phyloP scores from a whole-genome alignment of 2,888 invertebrate species.

The Andrena dorsata region DNA sequence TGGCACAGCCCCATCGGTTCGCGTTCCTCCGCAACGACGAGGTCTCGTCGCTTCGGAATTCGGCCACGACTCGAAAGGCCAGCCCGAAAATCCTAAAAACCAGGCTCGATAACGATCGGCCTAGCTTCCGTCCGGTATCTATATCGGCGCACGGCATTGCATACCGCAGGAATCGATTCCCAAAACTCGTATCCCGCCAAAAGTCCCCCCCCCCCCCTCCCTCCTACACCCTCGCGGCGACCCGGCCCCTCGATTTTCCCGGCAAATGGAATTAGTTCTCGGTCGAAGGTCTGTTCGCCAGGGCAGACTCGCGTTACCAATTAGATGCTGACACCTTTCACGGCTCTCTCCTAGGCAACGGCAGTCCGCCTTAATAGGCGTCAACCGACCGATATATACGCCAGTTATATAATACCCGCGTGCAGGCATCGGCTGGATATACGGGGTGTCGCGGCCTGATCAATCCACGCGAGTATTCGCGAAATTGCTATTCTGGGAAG shows the following conservation, averaged over 20 bases:
- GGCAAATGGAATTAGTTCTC: conserved; percentile 61
- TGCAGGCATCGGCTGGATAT: neutral
- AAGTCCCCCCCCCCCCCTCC: conserved; percentile 16
- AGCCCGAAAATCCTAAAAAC: conserved; percentile 36
- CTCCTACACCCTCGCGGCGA: neutral
- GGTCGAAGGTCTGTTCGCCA: conserved; percentile 53
- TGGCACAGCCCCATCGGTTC: neutral
- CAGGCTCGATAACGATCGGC: conserved; percentile 53
- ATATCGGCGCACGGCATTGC: conserved; percentile 31
- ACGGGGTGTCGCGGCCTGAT: neutral
- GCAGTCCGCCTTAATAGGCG: conserved; percentile 14
- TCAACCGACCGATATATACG: neutral
- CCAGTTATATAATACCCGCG: conserved; percentile 1
- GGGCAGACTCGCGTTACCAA: conserved; percentile 56
- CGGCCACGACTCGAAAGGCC: neutral
- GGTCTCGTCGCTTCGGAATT: conserved; percentile 6
- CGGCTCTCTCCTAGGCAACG: conserved; percentile 14
- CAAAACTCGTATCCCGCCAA: conserved; percentile 47
- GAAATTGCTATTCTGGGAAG: too few relatives aligned
- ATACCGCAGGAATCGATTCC: conserved; percentile 58
- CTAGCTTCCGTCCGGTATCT: conserved; percentile 20
- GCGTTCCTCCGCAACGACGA: neutral
- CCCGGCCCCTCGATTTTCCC: conserved; percentile 12
- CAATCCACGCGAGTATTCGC: too few relatives aligned
- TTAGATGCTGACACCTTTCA: conserved; percentile 60